phyloP scores from a whole-genome alignment of 2,797 vertebrate genomes.

The Cossypha caffra region DNA sequence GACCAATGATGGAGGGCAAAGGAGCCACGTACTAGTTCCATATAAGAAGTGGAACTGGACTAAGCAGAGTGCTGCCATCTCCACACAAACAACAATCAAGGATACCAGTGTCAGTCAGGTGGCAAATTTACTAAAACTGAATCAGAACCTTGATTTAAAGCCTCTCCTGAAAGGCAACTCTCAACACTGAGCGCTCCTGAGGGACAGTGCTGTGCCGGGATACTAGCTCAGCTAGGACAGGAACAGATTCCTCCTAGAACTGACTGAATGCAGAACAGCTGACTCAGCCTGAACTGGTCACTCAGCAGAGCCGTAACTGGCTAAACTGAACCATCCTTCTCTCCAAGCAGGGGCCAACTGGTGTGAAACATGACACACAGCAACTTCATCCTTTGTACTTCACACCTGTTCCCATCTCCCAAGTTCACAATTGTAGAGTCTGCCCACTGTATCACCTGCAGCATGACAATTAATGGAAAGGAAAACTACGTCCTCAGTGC shows the following conservation, averaged over 20 bases:
- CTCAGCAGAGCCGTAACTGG: neutral
- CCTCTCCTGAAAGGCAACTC: neutral
- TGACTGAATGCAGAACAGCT: neutral
- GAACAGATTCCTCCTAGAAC: neutral
- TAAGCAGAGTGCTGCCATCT: neutral
- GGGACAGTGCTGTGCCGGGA: neutral
- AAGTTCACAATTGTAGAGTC: neutral
- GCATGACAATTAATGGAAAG: neutral
- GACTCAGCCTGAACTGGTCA: neutral
- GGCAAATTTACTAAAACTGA: neutral
- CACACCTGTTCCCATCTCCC: neutral
- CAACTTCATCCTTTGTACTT: neutral
- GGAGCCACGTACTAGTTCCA: fast-evolving
- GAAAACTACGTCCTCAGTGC: neutral
- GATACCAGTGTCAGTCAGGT: fast-evolving
- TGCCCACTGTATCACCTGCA: neutral
- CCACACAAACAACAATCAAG: neutral
- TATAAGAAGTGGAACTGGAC: fast-evolving
- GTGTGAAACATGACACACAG: neutral
- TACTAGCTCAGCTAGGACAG: neutral
- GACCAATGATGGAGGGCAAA: neutral
- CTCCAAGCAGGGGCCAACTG: neutral
- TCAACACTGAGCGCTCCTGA: fast-evolving
- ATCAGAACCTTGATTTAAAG: neutral
- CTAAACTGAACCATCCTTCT: neutral